Percentiles rank a stretch among this genome's conserved stretches.
Evolutionary conservation across 1,140 invertebrate species (phyloP).

Genomic region (Aricia agestis): DNA sequence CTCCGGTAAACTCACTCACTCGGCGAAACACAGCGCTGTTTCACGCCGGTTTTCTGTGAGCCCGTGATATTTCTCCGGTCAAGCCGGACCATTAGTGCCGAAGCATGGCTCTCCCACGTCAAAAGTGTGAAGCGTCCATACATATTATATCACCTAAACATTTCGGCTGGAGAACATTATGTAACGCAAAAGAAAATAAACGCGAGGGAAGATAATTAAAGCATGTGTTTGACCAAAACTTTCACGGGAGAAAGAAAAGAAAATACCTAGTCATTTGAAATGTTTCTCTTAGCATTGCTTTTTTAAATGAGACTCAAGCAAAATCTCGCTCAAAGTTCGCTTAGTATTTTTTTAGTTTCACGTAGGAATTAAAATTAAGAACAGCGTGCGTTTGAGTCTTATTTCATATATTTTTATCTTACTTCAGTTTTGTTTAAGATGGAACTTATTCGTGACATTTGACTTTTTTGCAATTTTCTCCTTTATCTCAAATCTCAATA

Average conservation of each 20-base stretch:
- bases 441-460: too few relatives aligned
- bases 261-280: background rate
- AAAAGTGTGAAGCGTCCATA: too few relatives aligned
- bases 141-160: too few relatives aligned
- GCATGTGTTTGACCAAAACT: background rate
- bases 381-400: background rate
- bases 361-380: background rate
- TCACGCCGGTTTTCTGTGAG: too few relatives aligned
- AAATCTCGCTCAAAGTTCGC: background rate
- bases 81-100: too few relatives aligned
- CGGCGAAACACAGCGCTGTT: too few relatives aligned
- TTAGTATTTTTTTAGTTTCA: background rate
- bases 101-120: too few relatives aligned
- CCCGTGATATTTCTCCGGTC: too few relatives aligned
- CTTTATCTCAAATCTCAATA: too few relatives aligned
- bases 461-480: too few relatives aligned
- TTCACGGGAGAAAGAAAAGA: background rate
- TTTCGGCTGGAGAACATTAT: background rate
- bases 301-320: too few relatives aligned
- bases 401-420: background rate
- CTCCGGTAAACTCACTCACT: too few relatives aligned
- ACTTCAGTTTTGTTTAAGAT: background rate
- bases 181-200: background rate
- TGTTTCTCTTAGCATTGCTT: constrained; percentile 2
- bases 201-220: background rate